Evolutionary conservation across 1,140 invertebrate species (phyloP).

Genomic region (Drosophila lowei): DNA sequence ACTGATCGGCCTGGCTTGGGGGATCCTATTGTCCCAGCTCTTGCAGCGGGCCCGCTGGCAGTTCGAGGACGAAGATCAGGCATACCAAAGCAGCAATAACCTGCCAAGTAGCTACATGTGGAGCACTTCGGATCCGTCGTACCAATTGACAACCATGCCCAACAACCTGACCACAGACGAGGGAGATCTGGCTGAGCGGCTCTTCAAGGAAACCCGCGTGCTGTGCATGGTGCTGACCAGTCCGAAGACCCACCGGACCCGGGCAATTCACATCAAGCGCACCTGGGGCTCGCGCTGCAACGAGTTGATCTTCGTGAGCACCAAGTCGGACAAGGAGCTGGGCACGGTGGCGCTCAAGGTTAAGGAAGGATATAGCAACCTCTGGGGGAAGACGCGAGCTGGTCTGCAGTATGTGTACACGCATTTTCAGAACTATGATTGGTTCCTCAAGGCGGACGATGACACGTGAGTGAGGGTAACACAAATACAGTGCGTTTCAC

Average conservation of each 20-base stretch:
- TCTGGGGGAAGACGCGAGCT: constrained; percentile 97
- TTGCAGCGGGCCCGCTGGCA: constrained; percentile 21
- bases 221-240: constrained; percentile 53
- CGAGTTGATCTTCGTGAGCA: constrained; percentile 94
- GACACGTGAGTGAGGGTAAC: constrained; percentile 96
- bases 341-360: constrained; percentile 89
- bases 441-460: constrained; percentile 97
- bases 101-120: not conserved
- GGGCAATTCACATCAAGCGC: constrained; percentile 86
- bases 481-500: constrained; percentile 83
- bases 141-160: not conserved
- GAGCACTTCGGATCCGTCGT: not conserved
- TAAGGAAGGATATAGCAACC: constrained; percentile 91
- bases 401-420: constrained; percentile 94
- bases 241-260: constrained; percentile 19
- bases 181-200: not conserved
- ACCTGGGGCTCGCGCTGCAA: constrained; percentile 98
- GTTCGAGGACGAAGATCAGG: not conserved
- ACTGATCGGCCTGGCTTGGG: constrained; percentile 49
- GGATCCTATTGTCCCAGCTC: constrained; percentile 40
- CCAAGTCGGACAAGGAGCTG: constrained; percentile 86
- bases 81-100: constrained; percentile 1
- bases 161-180: not conserved
- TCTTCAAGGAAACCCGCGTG: constrained; percentile 29
- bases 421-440: constrained; percentile 91